Conservation (phyloP, 2,797 vertebrate species). For the Acomys russatus region DNA sequence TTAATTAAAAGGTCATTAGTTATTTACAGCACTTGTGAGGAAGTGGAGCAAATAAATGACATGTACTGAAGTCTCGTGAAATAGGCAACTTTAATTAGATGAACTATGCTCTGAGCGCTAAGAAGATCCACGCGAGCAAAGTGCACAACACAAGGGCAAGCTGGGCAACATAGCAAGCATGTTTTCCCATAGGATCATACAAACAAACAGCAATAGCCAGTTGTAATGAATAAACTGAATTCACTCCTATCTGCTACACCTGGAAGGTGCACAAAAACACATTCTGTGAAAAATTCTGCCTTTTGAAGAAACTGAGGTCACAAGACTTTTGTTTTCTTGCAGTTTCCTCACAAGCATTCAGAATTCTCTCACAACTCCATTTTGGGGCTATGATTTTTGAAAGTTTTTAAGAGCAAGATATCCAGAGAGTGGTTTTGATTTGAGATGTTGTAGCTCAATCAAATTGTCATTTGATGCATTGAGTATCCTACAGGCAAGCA, state of each 20-base stretch:
- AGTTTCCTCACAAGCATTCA: background rate
- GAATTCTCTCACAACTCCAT: background rate
- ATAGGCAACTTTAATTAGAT: background rate
- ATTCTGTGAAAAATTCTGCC: background rate
- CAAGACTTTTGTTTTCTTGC: background rate
- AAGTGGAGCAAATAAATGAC: background rate
- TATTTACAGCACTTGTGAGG: too few relatives aligned
- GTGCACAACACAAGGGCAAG: background rate
- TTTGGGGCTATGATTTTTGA: too few relatives aligned
- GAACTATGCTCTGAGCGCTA: background rate
- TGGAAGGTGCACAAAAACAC: background rate
- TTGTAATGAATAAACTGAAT: background rate
- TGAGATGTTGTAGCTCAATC: too few relatives aligned
- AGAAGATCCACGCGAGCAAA: background rate
- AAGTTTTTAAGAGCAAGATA: too few relatives aligned
- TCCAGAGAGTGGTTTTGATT: too few relatives aligned
- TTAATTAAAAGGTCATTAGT: too few relatives aligned
- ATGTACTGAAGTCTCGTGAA: background rate
- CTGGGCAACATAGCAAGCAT: too few relatives aligned
- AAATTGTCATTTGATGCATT: too few relatives aligned
- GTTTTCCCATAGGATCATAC: background rate
- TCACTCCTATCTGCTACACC: background rate
- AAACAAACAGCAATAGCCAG: background rate
- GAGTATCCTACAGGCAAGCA: too few relatives aligned
- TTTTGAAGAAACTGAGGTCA: background rate